Evolutionary conservation across 2,888 invertebrate genomes (phyloP).

Genomic region (Drosophila barbarae): DNA sequence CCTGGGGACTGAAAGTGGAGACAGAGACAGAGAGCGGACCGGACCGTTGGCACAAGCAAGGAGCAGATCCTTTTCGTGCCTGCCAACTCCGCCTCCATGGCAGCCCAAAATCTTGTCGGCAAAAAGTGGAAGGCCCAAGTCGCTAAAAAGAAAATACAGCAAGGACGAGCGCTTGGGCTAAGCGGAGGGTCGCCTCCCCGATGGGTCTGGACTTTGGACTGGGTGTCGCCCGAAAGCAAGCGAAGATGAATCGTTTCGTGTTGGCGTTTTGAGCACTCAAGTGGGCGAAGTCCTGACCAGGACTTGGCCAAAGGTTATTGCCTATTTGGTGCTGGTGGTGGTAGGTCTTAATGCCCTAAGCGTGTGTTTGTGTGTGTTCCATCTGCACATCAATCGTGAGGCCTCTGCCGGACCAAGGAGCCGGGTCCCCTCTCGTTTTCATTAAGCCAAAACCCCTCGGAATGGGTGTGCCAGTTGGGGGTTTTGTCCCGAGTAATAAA

Average conservation of each 20-base stretch:
- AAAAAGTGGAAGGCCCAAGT: conserved; percentile 42
- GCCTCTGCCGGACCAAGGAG: conserved; percentile 41
- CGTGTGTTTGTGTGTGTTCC: conserved; percentile 59
- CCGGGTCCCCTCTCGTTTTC: conserved; percentile 60
- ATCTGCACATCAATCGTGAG: conserved; percentile 70
- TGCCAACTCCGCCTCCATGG: conserved; percentile 3
- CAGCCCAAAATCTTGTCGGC: conserved; percentile 56
- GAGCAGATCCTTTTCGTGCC: conserved; percentile 43
- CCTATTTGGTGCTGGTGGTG: conserved; percentile 12
- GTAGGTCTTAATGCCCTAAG: conserved; percentile 32
- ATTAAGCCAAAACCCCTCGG: conserved; percentile 51
- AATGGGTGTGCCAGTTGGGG: conserved; percentile 21
- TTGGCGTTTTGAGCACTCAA: conserved; percentile 73
- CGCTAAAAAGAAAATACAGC: conserved; percentile 50
- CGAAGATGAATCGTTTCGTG: conserved; percentile 78
- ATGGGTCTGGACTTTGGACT: conserved; percentile 28
- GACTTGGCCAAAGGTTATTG: conserved; percentile 44
- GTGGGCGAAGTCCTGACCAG: conserved; percentile 52
- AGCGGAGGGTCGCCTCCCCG: conserved; percentile 52
- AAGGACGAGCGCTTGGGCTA: conserved; percentile 64
- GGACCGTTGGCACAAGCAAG: conserved; percentile 49
- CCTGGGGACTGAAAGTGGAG: conserved; percentile 56
- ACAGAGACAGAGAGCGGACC: conserved; percentile 14
- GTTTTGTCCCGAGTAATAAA: conserved; percentile 68
- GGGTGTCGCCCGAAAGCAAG: conserved; percentile 66